Percentiles rank a stretch among this genome's conserved stretches.
phyloP scores from a whole-genome alignment of 2,797 vertebrate genomes.

The Tadarida brasiliensis region DNA sequence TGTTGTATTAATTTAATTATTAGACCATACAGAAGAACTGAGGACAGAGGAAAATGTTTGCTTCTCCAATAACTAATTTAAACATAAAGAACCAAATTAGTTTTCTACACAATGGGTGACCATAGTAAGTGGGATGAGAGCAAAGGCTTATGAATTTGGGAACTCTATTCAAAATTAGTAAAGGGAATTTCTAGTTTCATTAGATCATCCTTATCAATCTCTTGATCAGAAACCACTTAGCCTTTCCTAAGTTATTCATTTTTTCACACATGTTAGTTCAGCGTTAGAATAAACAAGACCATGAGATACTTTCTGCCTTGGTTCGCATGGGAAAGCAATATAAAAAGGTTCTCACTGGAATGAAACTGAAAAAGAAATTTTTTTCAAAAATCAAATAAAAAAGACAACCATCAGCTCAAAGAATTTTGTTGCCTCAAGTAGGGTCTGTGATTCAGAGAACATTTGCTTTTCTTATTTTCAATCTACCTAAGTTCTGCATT shows the following conservation, averaged over 20 bases:
- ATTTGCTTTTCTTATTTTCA: slow-evolving; percentile 59
- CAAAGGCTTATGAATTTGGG: not conserved
- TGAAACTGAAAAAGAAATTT: not conserved
- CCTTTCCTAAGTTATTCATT: not conserved
- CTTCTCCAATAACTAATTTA: not conserved
- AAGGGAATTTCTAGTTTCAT: not conserved
- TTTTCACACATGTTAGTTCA: slow-evolving; percentile 8
- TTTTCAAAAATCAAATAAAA: slow-evolving; percentile 13
- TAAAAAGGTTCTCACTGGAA: slow-evolving; percentile 45
- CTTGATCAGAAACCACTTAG: not conserved
- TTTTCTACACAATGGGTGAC: not conserved
- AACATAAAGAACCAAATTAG: not conserved
- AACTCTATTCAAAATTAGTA: not conserved
- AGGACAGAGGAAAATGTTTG: not conserved
- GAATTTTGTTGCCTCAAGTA: not conserved
- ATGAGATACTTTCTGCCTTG: not conserved
- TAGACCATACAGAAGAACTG: not conserved
- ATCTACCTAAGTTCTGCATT: slow-evolving; percentile 35
- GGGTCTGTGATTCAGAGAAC: slow-evolving; percentile 30
- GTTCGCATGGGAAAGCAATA: slow-evolving; percentile 72
- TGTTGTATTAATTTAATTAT: not conserved
- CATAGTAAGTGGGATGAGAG: not conserved
- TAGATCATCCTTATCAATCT: not conserved
- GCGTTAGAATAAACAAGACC: slow-evolving; percentile 2
- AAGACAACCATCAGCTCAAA: slow-evolving; percentile 15